Evolutionary conservation across 2,888 invertebrate species (phyloP), one percentile per base, ranked within the genome.

Genomic region (Thecocarcelia acutangulata): DNA sequence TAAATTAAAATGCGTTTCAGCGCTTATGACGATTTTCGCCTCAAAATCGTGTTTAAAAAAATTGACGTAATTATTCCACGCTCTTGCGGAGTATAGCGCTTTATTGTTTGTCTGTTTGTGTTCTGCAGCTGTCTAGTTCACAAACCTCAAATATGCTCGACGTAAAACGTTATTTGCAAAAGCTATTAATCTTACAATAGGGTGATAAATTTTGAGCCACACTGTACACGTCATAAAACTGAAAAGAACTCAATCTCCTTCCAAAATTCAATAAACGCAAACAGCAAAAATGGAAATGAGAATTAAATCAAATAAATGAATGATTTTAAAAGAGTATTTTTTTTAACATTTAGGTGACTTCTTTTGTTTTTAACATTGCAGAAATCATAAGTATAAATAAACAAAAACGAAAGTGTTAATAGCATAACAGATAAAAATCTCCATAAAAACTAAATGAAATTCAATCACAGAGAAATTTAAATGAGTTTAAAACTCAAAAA

Each of bases 401-500:
- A 63, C 46, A 66, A 68, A 75, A 80, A 46, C 58, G 80, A 80
- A 80, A 80, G 80, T 80, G 76, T 72, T 75, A 72, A 70, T 46
- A 80, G 54, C 70, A 61, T 17, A 68, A 2, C 66, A 56, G 54
- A 75, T 80, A 61, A 56, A 75, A 66, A 80, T 80, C 70, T 70
- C 59, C 40, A 75, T 66, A 72, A 74, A 75, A 70, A 59, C 37
- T 46, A 54, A 66, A 75, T 66, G 59, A 75, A 75, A 80, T 76
- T 72, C 37, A 80, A 75, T 70, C 56, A 24, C 48, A 44, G 11
- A 58, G n/a, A 50, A 28, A 33, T 58, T 48, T 12, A 68, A 69
- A 76, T 61, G 19, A 12, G 19, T 12, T 37, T 37, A n/a, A 24
- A 24, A 19, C 56, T 33, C 15, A 17, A 42, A n/a, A n/a, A 33